Percentiles rank a stretch among this genome's conserved stretches.
Conservation (phyloP, 2,797 vertebrate genomes). For the Gymnoscopelus microlampas region DNA sequence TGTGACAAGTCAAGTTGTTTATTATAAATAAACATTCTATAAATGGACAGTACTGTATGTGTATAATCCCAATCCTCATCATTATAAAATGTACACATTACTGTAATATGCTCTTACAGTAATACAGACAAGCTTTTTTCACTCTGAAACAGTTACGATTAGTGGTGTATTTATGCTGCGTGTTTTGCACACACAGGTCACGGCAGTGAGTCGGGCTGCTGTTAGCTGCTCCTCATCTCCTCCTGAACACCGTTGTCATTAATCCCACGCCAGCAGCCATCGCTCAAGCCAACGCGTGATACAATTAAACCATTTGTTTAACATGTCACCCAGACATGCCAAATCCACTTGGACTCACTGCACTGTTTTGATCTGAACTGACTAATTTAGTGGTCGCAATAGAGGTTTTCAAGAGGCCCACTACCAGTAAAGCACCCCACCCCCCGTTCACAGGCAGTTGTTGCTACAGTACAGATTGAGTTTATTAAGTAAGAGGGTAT, state of each 20-base stretch:
- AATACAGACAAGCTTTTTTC: neutral
- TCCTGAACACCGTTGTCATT: slow-evolving; percentile 40
- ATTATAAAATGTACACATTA: too few relatives aligned
- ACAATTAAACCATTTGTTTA: slow-evolving; percentile 61
- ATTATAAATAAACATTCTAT: too few relatives aligned
- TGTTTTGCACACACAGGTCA: neutral
- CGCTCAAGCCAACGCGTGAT: slow-evolving; percentile 19
- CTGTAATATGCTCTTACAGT: too few relatives aligned
- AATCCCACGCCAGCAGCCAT: slow-evolving; percentile 34
- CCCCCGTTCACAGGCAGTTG: slow-evolving; percentile 22
- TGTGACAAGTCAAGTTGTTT: too few relatives aligned
- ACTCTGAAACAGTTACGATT: neutral
- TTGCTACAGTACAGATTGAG: slow-evolving; percentile 37
- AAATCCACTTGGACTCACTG: slow-evolving; percentile 44
- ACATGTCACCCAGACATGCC: slow-evolving; percentile 42
- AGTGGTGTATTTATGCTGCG: neutral
- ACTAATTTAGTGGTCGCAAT: slow-evolving; percentile 56
- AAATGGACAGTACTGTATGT: too few relatives aligned
- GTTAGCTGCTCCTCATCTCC: neutral
- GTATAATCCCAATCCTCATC: too few relatives aligned
- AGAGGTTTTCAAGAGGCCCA: slow-evolving; percentile 47
- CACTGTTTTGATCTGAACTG: slow-evolving; percentile 62
- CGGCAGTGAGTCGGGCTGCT: neutral
- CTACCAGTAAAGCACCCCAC: slow-evolving; percentile 31
- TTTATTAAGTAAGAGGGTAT: slow-evolving; percentile 38